These are phyloP conservation scores for Doryteuthis pealeii DNA, from an alignment of 1,140 invertebrate species.

Conservation along the genomic window DNA sequence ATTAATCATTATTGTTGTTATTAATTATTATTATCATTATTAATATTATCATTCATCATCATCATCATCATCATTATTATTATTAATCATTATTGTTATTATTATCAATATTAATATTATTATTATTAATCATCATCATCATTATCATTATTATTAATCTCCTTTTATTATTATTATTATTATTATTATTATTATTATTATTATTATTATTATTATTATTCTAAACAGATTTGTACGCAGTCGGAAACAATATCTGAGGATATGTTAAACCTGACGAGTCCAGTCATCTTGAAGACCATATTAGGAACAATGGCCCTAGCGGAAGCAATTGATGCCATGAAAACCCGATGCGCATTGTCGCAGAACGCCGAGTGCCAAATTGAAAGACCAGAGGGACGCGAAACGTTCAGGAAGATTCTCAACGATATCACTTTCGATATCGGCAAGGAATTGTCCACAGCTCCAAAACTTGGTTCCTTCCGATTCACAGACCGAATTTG, in stretches of 20 bases:
- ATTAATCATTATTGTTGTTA: neutral
- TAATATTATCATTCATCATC: no score
- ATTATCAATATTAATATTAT: no score
- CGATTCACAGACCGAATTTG: neutral
- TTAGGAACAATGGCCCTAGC: neutral
- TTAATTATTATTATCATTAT: conserved; percentile 1
- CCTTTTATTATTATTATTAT: neutral
- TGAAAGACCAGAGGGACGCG: neutral
- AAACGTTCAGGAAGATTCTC: neutral
- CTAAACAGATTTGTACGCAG: no score
- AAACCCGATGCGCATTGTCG: neutral
- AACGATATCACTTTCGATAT: neutral
- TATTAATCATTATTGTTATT: no score
- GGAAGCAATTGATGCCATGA: conserved; percentile 4
- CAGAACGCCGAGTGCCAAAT: neutral
- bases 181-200: conserved; percentile 4
- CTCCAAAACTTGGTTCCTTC: neutral
- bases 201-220: conserved; percentile 1
- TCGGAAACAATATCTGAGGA: no score
- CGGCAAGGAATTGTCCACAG: neutral
- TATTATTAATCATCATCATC: no score
- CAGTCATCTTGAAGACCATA: neutral
- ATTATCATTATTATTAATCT: neutral
- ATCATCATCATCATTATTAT: no score
- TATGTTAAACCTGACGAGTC: no score